Conservation (phyloP, 1,140 invertebrate genomes). For the Caerostris extrusa region DNA sequence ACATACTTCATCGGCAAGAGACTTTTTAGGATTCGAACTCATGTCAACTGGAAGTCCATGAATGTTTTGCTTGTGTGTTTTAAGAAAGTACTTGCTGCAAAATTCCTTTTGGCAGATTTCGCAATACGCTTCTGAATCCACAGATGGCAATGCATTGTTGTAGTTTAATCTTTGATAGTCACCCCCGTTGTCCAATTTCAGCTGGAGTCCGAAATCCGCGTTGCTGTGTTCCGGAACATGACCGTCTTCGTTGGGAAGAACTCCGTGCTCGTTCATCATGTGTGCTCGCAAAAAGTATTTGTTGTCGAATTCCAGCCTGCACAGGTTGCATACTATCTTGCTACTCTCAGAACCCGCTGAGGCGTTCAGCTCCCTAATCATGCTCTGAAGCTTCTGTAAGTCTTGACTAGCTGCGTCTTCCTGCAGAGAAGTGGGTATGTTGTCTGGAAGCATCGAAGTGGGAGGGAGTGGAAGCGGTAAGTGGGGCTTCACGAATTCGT, state of each 20-base stretch:
- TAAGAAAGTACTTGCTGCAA: slow-evolving; percentile 84
- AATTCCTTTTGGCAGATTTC: slow-evolving; percentile 86
- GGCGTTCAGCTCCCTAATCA: slow-evolving; percentile 93
- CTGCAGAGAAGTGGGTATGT: slow-evolving; percentile 66
- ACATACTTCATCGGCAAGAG: slow-evolving; percentile 68
- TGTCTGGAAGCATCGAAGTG: slow-evolving; percentile 61
- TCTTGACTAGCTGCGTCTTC: slow-evolving; percentile 84
- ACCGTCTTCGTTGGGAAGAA: slow-evolving; percentile 81
- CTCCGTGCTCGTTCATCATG: slow-evolving; percentile 85
- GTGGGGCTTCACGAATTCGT: slow-evolving; percentile 72
- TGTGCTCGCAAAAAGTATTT: slow-evolving; percentile 85
- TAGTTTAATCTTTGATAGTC: slow-evolving; percentile 73
- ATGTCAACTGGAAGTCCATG: slow-evolving; percentile 80
- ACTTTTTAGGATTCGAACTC: slow-evolving; percentile 76
- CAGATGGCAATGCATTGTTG: slow-evolving; percentile 48
- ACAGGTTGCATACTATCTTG: slow-evolving; percentile 84
- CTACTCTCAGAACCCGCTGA: slow-evolving; percentile 78
- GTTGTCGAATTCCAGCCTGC: slow-evolving; percentile 84
- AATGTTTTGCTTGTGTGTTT: slow-evolving; percentile 85
- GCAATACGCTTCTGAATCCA: slow-evolving; percentile 82
- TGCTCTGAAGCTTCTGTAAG: slow-evolving; percentile 92
- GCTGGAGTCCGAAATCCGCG: slow-evolving; percentile 70
- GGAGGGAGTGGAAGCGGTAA: slow-evolving; percentile 74
- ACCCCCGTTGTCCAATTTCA: slow-evolving; percentile 62
- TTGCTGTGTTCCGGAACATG: slow-evolving; percentile 78